Evolutionary conservation across 2,113 vertebrate genomes (phyloP).

Genomic region (Plecturocebus donacophilus): DNA sequence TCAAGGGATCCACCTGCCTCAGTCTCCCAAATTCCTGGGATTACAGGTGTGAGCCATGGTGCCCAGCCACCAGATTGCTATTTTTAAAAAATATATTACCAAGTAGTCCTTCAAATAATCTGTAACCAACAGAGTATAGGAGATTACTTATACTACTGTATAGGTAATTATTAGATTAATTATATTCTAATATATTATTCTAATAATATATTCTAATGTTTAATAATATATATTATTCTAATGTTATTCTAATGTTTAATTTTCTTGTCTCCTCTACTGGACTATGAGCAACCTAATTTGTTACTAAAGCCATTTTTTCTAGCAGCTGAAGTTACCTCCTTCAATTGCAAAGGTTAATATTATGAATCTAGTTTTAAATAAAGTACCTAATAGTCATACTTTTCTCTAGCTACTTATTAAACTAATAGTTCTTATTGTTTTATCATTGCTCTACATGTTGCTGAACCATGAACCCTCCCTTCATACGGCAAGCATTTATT

Average conservation of each 20-base stretch:
- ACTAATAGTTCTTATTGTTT: constrained; percentile 2
- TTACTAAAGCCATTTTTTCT: constrained; percentile 48
- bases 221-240: not conserved
- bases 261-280: constrained; percentile 42
- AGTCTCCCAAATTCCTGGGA: not conserved
- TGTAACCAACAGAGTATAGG: not conserved
- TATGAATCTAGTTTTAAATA: not conserved
- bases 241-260: not conserved
- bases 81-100: not conserved
- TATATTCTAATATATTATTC: too few species aligned
- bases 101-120: constrained; percentile 41
- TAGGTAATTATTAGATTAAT: too few species aligned
- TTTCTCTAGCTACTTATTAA: not conserved
- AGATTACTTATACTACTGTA: not conserved
- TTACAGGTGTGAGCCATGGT: not conserved
- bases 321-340: constrained; percentile 28
- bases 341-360: constrained; percentile 12
- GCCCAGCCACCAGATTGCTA: not conserved
- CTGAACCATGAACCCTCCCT: constrained; percentile 23
- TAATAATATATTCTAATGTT: not conserved
- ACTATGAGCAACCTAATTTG: constrained; percentile 31
- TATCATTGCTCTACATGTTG: constrained; percentile 46
- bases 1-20: not conserved
- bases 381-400: not conserved
- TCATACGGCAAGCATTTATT: constrained; percentile 12